Evolutionary conservation across 2,113 vertebrate genomes (phyloP).

Genomic region (Seriola quinqueradiata): DNA sequence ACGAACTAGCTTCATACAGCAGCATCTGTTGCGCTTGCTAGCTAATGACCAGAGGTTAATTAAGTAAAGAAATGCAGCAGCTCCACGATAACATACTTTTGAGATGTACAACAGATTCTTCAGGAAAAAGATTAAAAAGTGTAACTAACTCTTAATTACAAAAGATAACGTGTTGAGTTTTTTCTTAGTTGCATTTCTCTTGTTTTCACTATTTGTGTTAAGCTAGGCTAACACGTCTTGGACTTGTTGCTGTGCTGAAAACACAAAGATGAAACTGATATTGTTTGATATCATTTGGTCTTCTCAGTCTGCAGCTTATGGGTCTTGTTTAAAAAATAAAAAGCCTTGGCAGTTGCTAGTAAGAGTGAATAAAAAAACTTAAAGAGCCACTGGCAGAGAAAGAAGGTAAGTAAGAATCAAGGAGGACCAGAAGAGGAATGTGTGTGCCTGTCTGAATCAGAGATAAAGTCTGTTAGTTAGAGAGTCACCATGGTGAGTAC

Average conservation of each 20-base stretch:
- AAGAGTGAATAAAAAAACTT: neutral
- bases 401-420: neutral
- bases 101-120: neutral
- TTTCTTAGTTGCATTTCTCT: neutral
- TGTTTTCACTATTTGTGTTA: neutral
- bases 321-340: neutral
- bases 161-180: neutral
- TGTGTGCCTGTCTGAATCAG: constrained; percentile 18
- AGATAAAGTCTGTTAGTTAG: constrained; percentile 46
- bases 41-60: neutral
- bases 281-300: neutral
- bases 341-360: neutral
- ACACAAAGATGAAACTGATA: neutral
- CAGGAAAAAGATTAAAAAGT: neutral
- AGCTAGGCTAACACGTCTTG: neutral
- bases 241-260: neutral
- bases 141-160: neutral
- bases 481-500: constrained; percentile 56
- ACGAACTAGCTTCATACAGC: too few species aligned
- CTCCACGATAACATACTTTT: neutral
- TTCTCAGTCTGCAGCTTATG: neutral
- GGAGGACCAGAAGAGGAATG: constrained; percentile 29
- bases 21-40: too few species aligned
- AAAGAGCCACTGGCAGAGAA: neutral
- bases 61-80: neutral